Conservation (phyloP, 2,797 vertebrate genomes). For the Bradypodion pumilum region DNA sequence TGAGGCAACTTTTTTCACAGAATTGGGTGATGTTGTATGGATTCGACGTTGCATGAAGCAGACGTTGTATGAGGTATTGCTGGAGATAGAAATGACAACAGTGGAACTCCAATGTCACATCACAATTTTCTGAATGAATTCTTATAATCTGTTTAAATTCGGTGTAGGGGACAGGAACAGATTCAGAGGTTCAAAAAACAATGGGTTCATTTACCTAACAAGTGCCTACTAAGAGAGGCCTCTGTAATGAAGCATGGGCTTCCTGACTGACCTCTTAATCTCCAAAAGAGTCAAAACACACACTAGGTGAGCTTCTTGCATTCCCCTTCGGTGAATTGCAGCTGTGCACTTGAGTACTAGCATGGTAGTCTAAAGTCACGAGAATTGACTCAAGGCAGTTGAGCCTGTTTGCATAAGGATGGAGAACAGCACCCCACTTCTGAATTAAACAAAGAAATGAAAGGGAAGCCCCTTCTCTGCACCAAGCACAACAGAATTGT, state of each 20-base stretch:
- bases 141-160: not conserved
- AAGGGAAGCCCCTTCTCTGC: not conserved
- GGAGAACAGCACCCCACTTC: too few species aligned
- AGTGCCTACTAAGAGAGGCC: not conserved
- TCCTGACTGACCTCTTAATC: not conserved
- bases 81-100: too few species aligned
- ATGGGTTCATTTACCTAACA: not conserved
- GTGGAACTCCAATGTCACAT: not conserved
- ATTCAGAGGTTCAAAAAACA: not conserved
- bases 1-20: too few species aligned
- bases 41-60: too few species aligned
- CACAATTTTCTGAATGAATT: too few species aligned
- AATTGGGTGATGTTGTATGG: too few species aligned
- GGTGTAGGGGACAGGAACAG: not conserved
- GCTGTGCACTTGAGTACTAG: not conserved
- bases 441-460: too few species aligned
- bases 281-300: not conserved
- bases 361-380: not conserved
- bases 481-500: not conserved
- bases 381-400: not conserved
- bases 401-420: not conserved
- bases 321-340: not conserved
- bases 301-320: not conserved
- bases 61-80: too few species aligned
- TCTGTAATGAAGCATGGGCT: not conserved